Percentiles rank a stretch among this genome's conserved stretches.
Evolutionary conservation across 2,888 invertebrate genomes (phyloP).

Genomic region (Torymus auratus): DNA sequence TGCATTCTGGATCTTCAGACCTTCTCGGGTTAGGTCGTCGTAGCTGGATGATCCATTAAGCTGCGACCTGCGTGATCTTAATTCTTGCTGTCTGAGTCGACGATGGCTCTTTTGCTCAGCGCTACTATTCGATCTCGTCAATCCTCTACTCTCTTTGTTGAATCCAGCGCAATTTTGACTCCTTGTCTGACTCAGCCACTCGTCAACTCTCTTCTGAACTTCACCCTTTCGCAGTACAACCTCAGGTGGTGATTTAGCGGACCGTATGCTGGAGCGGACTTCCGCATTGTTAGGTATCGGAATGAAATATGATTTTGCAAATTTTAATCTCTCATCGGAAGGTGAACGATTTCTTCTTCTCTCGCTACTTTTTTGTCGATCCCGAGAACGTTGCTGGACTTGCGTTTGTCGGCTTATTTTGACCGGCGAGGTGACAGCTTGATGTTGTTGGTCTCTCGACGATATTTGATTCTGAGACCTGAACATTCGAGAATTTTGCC

Average conservation of each 20-base stretch:
- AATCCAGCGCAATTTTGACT: slow-evolving; percentile 64
- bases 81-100: slow-evolving; percentile 63
- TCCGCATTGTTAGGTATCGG: slow-evolving; percentile 39
- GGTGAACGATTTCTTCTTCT: slow-evolving; percentile 55
- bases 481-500: slow-evolving; percentile 25
- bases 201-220: slow-evolving; percentile 71
- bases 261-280: slow-evolving; percentile 53
- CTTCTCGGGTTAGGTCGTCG: slow-evolving; percentile 67
- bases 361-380: slow-evolving; percentile 61
- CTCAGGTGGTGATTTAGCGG: slow-evolving; percentile 63
- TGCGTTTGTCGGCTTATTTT: slow-evolving; percentile 70
- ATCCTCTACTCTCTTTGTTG: slow-evolving; percentile 60
- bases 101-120: slow-evolving; percentile 68
- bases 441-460: background rate
- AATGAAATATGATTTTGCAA: slow-evolving; percentile 31
- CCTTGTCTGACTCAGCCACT: slow-evolving; percentile 71
- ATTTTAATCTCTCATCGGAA: slow-evolving; percentile 44
- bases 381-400: slow-evolving; percentile 69
- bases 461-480: slow-evolving; percentile 12
- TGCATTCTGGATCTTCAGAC: slow-evolving; percentile 61
- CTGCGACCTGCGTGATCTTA: slow-evolving; percentile 64
- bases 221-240: slow-evolving; percentile 69
- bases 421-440: slow-evolving; percentile 14
- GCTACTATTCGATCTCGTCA: slow-evolving; percentile 70
- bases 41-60: slow-evolving; percentile 70